Evolutionary conservation across 2,113 vertebrate genomes (phyloP).

Genomic region (Ptychochromis oligacanthus): DNA sequence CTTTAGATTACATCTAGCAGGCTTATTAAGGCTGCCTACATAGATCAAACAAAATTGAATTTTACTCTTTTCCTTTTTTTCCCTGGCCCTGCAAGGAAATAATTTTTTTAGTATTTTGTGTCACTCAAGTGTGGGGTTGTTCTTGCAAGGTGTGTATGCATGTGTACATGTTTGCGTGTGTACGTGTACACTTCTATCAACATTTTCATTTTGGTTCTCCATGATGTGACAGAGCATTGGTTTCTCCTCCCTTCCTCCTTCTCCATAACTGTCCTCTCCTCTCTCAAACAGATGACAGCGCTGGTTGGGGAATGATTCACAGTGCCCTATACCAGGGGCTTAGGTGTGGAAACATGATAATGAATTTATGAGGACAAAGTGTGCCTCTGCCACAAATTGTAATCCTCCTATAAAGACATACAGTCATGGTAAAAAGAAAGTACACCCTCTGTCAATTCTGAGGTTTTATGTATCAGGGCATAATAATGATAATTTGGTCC

Average conservation of each 20-base stretch:
- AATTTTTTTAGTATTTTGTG: background rate
- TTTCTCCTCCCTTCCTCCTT: too few species aligned
- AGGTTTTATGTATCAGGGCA: background rate
- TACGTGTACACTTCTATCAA: too few species aligned
- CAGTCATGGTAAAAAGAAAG: too few species aligned
- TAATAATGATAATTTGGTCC: background rate
- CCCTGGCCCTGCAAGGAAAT: background rate
- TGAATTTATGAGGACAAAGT: slow-evolving; percentile 34
- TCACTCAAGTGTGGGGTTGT: background rate
- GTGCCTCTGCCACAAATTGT: slow-evolving; percentile 25
- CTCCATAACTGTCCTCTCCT: too few species aligned
- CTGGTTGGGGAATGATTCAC: slow-evolving; percentile 28
- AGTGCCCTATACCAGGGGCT: background rate
- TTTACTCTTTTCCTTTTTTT: background rate
- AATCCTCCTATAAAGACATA: slow-evolving; percentile 31
- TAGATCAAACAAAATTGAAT: background rate
- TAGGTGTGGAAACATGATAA: slow-evolving; percentile 21
- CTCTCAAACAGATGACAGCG: background rate
- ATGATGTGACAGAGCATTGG: too few species aligned
- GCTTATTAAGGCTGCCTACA: background rate
- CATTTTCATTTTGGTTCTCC: too few species aligned
- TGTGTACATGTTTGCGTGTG: too few species aligned
- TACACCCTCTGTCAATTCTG: too few species aligned
- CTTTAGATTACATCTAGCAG: background rate
- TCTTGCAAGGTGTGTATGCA: too few species aligned